Base-by-base conservation (phyloP, 1,140 invertebrate genomes). In the Psix sp. region DNA sequence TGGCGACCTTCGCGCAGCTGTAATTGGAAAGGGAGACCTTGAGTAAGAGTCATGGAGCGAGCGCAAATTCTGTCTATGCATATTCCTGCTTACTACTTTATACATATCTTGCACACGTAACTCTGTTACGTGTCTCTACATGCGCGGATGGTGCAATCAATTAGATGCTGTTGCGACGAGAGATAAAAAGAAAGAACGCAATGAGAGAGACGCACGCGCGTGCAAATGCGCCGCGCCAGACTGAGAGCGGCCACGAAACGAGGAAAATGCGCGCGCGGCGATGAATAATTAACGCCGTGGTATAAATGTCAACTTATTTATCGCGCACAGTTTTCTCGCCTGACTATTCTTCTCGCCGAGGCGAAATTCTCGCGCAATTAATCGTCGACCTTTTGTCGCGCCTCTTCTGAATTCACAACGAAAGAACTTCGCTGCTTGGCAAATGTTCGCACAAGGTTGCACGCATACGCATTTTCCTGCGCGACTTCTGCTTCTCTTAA, bases 21-120 rank as follows among this genome's bases (percentile, higher is more conserved):
- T 52, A 80, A 83, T 82, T 81, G 77, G 83, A 85, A 85, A 85
- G 83, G 63, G 82, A 77, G 82, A 76, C 83, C 84, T 85, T 86
- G 82, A 76, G 72, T 80, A 80, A 84, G 80, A 84, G 82, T 85
- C 74, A 81, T 80, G 78, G 78, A 78, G 79, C 79, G 72, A 77
- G 71, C 67, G 68, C 70, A 54, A 73, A 75, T 78, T 72, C 74
- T 67, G 49, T 73, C 60, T 59, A 66, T 73, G 63, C 65, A 75
- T 75, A 73, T 76, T 56, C 49, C 56, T 68, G 65, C 65, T 76
- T 63, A 65, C 62, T 74, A 70, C 46, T 62, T 66, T 76, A 63
- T 76, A 77, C 68, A 49, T 72, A 75, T 75, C 63, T 74, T 46
- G 72, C 67, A 75, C 21, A 77, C 76, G 80, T 79, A 78, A 80